These are phyloP conservation scores for Piscicola geometra DNA, from an alignment of 2,888 invertebrate species.

Conservation along the genomic window DNA sequence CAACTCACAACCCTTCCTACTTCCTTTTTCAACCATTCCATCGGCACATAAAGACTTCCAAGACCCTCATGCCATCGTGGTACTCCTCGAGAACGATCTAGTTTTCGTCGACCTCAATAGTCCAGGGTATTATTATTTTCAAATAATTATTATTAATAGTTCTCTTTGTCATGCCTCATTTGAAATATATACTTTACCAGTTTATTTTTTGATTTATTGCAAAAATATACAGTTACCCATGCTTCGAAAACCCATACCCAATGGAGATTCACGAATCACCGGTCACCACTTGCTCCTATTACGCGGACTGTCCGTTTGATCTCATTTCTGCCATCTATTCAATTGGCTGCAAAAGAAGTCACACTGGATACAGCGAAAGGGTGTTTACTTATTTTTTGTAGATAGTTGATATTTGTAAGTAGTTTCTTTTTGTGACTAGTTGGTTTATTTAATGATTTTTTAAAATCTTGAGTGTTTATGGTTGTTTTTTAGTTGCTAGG, in stretches of 20 bases:
- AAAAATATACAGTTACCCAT: slow-evolving; percentile 81
- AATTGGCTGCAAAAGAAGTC: slow-evolving; percentile 64
- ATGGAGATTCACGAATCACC: slow-evolving; percentile 99
- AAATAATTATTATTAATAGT: neutral
- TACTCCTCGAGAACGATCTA: slow-evolving; percentile 92
- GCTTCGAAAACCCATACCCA: slow-evolving; percentile 98
- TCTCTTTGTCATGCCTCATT: neutral
- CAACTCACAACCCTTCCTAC: neutral
- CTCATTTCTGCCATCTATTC: slow-evolving; percentile 96
- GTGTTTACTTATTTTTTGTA: slow-evolving; percentile 41
- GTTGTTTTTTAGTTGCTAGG: slow-evolving; percentile 9
- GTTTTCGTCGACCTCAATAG: slow-evolving; percentile 93
- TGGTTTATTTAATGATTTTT: neutral
- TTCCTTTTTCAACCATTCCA: too few relatives aligned
- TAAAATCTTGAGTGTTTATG: neutral
- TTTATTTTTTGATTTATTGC: too few relatives aligned
- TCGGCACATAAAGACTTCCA: too few relatives aligned
- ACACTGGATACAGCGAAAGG: slow-evolving; percentile 55
- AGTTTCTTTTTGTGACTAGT: neutral
- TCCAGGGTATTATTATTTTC: slow-evolving; percentile 63
- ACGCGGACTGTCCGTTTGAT: slow-evolving; percentile 95
- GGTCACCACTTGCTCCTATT: slow-evolving; percentile 91
- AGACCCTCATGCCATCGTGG: slow-evolving; percentile 95
- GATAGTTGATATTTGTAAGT: neutral
- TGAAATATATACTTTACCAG: too few relatives aligned